These are phyloP conservation scores for Chymomyza caudatula DNA, from an alignment of 2,888 invertebrate genomes.

Conservation along the genomic window DNA sequence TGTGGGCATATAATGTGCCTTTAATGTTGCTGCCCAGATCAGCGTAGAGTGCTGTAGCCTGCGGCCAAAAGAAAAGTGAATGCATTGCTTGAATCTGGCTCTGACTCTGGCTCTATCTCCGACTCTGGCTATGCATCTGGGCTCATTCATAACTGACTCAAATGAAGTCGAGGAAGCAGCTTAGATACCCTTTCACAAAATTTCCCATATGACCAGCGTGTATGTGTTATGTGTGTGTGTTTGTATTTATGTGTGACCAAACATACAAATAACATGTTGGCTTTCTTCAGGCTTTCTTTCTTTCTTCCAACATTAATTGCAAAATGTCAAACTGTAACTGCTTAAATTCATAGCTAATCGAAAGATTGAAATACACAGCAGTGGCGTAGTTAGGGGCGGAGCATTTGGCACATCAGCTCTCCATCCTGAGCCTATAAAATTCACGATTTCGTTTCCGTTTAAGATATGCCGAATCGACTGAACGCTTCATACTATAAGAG, in stretches of 20 bases:
- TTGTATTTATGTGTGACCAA: conserved; percentile 1
- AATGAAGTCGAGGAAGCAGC: background rate
- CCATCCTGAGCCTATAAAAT: too few relatives aligned
- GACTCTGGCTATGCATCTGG: background rate
- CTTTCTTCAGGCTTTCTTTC: background rate
- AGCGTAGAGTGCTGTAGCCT: background rate
- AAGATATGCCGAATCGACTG: too few relatives aligned
- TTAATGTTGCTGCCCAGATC: background rate
- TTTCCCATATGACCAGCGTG: background rate
- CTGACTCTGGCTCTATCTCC: background rate
- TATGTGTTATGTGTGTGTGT: background rate
- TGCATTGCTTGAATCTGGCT: background rate
- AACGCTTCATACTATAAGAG: too few relatives aligned
- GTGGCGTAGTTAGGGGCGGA: too few relatives aligned
- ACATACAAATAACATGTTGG: background rate
- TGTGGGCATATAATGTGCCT: background rate
- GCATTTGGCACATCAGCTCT: too few relatives aligned
- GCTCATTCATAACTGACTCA: background rate
- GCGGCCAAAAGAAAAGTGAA: conserved; percentile 5
- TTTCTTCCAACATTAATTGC: background rate
- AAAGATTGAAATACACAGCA: background rate
- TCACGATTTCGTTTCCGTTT: too few relatives aligned
- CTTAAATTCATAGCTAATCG: background rate
- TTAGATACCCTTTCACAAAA: background rate
- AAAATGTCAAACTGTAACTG: background rate